phyloP scores from a whole-genome alignment of 2,797 vertebrate genomes.

The Sitta carolinensis region DNA sequence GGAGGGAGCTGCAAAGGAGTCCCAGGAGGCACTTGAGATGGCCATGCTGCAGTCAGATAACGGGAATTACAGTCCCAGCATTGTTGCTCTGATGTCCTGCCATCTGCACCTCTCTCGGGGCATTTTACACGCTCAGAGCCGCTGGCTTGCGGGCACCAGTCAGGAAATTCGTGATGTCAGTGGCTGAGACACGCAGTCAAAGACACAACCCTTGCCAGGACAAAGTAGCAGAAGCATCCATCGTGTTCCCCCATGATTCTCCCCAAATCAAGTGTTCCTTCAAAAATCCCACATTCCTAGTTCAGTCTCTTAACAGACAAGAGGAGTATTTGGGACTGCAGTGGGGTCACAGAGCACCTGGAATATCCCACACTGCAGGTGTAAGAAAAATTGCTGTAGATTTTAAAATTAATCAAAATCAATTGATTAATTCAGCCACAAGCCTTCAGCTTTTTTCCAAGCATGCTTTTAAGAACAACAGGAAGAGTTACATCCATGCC shows the following conservation, averaged over 20 bases:
- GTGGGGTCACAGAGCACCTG: not conserved
- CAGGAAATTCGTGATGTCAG: not conserved
- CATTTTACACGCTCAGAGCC: not conserved
- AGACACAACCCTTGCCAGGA: not conserved
- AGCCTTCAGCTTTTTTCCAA: not conserved
- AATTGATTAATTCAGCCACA: not conserved
- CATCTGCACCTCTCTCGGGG: slow-evolving; percentile 10
- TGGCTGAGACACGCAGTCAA: accelerated
- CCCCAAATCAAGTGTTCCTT: not conserved
- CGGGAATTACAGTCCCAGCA: slow-evolving; percentile 10
- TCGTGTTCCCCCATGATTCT: not conserved
- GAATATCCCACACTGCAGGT: not conserved
- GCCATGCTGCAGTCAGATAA: slow-evolving; percentile 49
- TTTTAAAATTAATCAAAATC: not conserved
- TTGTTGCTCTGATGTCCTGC: slow-evolving; percentile 34
- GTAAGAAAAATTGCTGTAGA: not conserved
- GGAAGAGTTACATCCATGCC: not conserved
- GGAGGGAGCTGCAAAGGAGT: not conserved
- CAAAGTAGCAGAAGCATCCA: not conserved
- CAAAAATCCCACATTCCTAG: not conserved
- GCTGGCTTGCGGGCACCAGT: not conserved
- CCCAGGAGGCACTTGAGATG: not conserved
- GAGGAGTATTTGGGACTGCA: not conserved
- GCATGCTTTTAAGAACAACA: not conserved
- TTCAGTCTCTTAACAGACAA: not conserved